Evolutionary conservation across 2,113 vertebrate species (phyloP).

Genomic region (Halcyon senegalensis): DNA sequence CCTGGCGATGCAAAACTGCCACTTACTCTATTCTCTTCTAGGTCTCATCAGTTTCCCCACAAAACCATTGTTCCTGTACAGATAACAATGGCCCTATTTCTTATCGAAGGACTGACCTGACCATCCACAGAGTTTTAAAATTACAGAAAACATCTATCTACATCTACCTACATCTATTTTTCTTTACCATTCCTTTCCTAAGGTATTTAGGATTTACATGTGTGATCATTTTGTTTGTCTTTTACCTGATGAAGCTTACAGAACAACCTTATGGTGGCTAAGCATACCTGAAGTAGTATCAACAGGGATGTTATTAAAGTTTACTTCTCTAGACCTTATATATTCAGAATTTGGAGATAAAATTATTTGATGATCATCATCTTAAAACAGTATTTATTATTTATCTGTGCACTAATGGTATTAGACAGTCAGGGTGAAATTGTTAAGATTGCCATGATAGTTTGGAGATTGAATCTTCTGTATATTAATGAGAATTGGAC

Average conservation of each 20-base stretch:
- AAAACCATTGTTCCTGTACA: neutral
- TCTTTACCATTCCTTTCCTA: neutral
- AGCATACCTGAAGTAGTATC: neutral
- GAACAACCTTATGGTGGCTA: neutral
- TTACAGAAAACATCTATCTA: neutral
- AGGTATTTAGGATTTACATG: neutral
- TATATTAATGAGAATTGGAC: neutral
- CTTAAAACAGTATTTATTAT: neutral
- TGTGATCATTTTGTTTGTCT: neutral
- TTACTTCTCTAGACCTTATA: neutral
- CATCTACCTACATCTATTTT: neutral
- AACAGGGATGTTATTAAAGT: neutral
- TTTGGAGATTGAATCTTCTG: neutral
- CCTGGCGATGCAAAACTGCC: neutral
- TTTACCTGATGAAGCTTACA: neutral
- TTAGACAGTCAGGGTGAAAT: neutral
- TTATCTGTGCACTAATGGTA: neutral
- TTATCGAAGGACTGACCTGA: neutral
- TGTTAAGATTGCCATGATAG: neutral
- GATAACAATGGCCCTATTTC: neutral
- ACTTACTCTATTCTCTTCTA: neutral
- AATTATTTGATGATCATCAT: neutral
- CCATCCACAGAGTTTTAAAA: neutral
- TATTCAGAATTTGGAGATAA: neutral
- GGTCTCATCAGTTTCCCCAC: neutral